These are phyloP conservation scores for Leucania comma DNA, from an alignment of 2,888 invertebrate genomes.

Conservation along the genomic window DNA sequence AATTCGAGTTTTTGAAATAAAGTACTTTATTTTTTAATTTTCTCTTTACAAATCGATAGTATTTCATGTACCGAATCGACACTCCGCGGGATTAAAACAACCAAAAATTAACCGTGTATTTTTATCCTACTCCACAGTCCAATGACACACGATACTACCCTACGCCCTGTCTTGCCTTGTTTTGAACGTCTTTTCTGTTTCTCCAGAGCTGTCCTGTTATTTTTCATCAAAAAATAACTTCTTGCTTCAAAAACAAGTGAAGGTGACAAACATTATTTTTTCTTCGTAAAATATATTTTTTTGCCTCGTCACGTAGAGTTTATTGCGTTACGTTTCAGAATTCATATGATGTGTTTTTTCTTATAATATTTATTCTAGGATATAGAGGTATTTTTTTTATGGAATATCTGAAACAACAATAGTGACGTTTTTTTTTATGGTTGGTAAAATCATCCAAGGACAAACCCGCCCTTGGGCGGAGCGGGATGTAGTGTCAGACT, in stretches of 20 bases:
- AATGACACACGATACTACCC: slow-evolving; percentile 23
- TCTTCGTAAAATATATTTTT: slow-evolving; percentile 49
- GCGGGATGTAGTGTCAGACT: too few relatives aligned
- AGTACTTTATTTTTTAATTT: too few relatives aligned
- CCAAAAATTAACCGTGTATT: background rate
- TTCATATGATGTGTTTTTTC: slow-evolving; percentile 39
- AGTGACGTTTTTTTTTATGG: slow-evolving; percentile 14
- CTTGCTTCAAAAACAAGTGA: slow-evolving; percentile 55
- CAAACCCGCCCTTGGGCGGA: too few relatives aligned
- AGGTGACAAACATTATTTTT: slow-evolving; percentile 56
- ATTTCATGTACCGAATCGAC: too few relatives aligned
- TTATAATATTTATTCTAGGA: slow-evolving; percentile 31
- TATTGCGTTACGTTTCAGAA: slow-evolving; percentile 47
- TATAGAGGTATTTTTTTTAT: slow-evolving; percentile 1
- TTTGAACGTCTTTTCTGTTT: slow-evolving; percentile 45
- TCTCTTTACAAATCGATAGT: too few relatives aligned
- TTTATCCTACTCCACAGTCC: background rate
- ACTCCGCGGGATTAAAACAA: too few relatives aligned
- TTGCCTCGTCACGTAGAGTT: slow-evolving; percentile 45
- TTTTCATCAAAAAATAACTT: slow-evolving; percentile 53
- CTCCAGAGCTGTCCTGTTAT: slow-evolving; percentile 35
- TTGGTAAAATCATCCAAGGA: too few relatives aligned
- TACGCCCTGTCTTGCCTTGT: slow-evolving; percentile 39
- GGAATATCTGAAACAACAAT: slow-evolving; percentile 12
- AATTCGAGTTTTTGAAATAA: too few relatives aligned